Evolutionary conservation across 2,797 vertebrate species (phyloP).

Genomic region (Macroramphosus scolopax): DNA sequence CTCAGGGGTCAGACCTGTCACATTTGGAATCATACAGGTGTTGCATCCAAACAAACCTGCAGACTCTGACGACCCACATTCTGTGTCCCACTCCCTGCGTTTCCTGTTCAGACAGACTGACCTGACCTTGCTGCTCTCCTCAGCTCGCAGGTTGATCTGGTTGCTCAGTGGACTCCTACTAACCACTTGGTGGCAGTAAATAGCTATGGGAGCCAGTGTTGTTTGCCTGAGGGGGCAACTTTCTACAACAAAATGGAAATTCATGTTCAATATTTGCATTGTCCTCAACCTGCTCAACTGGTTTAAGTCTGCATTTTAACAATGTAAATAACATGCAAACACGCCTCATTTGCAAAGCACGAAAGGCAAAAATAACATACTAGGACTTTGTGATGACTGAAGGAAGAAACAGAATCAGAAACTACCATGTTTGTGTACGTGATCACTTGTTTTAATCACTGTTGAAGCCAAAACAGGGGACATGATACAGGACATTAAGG

Average conservation of each 20-base stretch:
- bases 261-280: slow-evolving; percentile 65
- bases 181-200: slow-evolving; percentile 63
- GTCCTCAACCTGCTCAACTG: slow-evolving; percentile 57
- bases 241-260: slow-evolving; percentile 52
- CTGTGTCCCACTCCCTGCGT: slow-evolving; percentile 10
- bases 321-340: slow-evolving; percentile 54
- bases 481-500: slow-evolving; percentile 14
- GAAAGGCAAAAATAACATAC: slow-evolving; percentile 10
- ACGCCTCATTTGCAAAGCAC: slow-evolving; percentile 24
- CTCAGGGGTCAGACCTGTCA: no score
- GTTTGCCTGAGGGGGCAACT: neutral
- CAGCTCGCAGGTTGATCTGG: slow-evolving; percentile 5
- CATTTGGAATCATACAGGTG: no score
- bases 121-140: slow-evolving; percentile 8
- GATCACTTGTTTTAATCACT: no score
- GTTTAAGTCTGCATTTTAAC: slow-evolving; percentile 47
- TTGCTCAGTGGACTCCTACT: neutral
- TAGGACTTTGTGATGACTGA: no score
- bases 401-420: neutral
- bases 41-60: slow-evolving; percentile 50
- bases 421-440: neutral
- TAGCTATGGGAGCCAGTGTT: slow-evolving; percentile 19
- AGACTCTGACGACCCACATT: slow-evolving; percentile 31
- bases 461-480: slow-evolving; percentile 13
- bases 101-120: slow-evolving; percentile 17